These are phyloP conservation scores for Blastobasis lacticolella DNA, from an alignment of 2,888 invertebrate genomes.

Conservation along the genomic window DNA sequence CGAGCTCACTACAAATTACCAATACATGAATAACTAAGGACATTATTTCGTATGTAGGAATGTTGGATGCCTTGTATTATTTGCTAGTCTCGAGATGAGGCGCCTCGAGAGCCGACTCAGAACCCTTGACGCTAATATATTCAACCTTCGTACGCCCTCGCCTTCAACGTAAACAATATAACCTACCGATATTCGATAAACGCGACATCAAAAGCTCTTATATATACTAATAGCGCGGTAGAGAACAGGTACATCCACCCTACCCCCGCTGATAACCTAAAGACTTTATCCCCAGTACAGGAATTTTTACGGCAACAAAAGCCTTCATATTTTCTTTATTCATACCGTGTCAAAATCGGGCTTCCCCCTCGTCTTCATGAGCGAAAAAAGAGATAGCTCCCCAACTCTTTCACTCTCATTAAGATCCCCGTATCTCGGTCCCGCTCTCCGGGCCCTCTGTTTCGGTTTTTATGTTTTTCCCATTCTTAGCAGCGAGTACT, in stretches of 20 bases:
- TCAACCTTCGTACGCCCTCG: constrained; percentile 53
- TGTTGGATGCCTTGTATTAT: no score
- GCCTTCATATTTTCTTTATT: constrained; percentile 74
- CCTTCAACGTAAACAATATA: constrained; percentile 37
- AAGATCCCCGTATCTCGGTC: constrained; percentile 38
- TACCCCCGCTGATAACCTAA: constrained; percentile 67
- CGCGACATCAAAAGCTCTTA: constrained; percentile 32
- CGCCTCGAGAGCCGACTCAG: not conserved
- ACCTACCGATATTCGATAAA: constrained; percentile 46
- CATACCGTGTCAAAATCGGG: constrained; percentile 67
- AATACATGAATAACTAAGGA: no score
- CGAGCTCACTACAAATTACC: no score
- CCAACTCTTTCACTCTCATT: constrained; percentile 64
- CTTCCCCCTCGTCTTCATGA: constrained; percentile 39
- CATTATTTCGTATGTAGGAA: no score
- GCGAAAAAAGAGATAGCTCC: constrained; percentile 51
- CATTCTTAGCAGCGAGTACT: constrained; percentile 46
- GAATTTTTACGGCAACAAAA: constrained; percentile 73
- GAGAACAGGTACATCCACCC: constrained; percentile 29
- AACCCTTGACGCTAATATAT: constrained; percentile 54
- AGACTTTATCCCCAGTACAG: constrained; percentile 71
- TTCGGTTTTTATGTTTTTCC: constrained; percentile 63
- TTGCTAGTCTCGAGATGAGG: no score
- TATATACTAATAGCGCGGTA: constrained; percentile 11
- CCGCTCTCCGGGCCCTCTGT: constrained; percentile 41